Evolutionary conservation across 2,888 invertebrate genomes (phyloP).

Genomic region (Platerodrilus igneus): DNA sequence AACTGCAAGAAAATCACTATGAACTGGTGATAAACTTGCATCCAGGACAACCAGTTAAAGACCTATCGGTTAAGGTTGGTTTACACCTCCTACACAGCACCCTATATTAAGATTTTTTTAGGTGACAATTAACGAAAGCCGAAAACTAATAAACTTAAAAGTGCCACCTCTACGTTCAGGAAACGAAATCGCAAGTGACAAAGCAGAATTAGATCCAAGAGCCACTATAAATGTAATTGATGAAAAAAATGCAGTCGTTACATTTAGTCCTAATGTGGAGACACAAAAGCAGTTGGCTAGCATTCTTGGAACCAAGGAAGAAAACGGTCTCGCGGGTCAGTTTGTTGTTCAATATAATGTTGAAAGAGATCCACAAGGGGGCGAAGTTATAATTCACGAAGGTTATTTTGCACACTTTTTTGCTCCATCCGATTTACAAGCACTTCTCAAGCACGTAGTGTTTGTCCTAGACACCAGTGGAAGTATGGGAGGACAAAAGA

Average conservation of each 20-base stretch:
- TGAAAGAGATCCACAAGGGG: conserved; percentile 54
- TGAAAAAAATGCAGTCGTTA: conserved; percentile 43
- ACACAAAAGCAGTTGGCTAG: conserved; percentile 55
- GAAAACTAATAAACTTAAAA: conserved; percentile 56
- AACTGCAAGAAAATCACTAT: conserved; percentile 61
- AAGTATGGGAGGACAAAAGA: conserved; percentile 66
- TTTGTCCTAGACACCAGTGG: conserved; percentile 75
- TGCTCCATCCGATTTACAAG: conserved; percentile 57
- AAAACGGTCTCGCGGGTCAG: conserved; percentile 57
- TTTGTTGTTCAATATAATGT: conserved; percentile 69
- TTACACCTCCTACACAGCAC: not conserved
- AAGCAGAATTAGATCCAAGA: conserved; percentile 46
- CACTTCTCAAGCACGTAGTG: conserved; percentile 62
- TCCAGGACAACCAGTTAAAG: conserved; percentile 62
- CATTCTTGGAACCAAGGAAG: conserved; percentile 39
- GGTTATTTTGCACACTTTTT: conserved; percentile 76
- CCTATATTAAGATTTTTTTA: conserved; percentile 16
- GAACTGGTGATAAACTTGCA: conserved; percentile 65
- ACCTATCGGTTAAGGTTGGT: conserved; percentile 54
- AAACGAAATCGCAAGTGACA: conserved; percentile 57
- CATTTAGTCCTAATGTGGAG: conserved; percentile 56
- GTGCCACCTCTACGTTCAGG: conserved; percentile 63
- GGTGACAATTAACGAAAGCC: conserved; percentile 61
- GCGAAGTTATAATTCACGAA: conserved; percentile 59
- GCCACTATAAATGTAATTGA: conserved; percentile 36